Percentiles rank a stretch among this genome's conserved stretches.
These are phyloP conservation scores for Zonitis immaculata DNA, from an alignment of 2,888 invertebrate species.

Conservation along the genomic window DNA sequence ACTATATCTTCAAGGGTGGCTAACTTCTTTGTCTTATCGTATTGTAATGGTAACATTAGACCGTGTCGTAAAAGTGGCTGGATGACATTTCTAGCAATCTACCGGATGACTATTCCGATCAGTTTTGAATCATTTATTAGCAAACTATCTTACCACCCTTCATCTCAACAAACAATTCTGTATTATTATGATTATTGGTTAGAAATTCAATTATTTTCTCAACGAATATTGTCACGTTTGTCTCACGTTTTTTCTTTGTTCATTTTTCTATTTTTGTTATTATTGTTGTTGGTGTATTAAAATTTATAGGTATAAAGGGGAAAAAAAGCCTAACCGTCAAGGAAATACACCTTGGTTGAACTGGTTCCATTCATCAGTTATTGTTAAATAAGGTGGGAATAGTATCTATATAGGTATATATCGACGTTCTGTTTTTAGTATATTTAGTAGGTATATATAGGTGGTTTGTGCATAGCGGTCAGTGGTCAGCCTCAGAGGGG, in stretches of 20 bases:
- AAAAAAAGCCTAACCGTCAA: background rate
- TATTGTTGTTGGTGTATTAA: background rate
- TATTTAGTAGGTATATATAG: too few relatives aligned
- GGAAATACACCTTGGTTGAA: background rate
- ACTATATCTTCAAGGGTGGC: constrained; percentile 32
- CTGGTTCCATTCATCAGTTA: constrained; percentile 1
- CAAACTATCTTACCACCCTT: constrained; percentile 11
- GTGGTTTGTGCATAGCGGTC: constrained; percentile 17
- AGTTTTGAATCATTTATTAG: constrained; percentile 47
- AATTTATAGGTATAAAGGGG: background rate
- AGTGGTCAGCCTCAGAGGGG: constrained; percentile 20
- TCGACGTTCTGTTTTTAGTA: constrained; percentile 4
- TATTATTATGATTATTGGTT: constrained; percentile 1
- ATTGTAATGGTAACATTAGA: constrained; percentile 43
- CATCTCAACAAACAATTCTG: constrained; percentile 3
- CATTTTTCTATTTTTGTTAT: background rate
- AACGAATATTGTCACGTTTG: constrained; percentile 1
- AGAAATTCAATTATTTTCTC: constrained; percentile 2
- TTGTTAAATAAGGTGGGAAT: constrained; percentile 5
- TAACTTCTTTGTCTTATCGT: constrained; percentile 41
- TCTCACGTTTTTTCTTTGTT: background rate
- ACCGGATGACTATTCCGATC: constrained; percentile 31
- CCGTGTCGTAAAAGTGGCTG: constrained; percentile 42
- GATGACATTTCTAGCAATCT: constrained; percentile 30
- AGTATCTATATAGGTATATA: too few relatives aligned